Base-by-base conservation (phyloP, 1,140 invertebrate species). In the Drosophila seguyi region DNA sequence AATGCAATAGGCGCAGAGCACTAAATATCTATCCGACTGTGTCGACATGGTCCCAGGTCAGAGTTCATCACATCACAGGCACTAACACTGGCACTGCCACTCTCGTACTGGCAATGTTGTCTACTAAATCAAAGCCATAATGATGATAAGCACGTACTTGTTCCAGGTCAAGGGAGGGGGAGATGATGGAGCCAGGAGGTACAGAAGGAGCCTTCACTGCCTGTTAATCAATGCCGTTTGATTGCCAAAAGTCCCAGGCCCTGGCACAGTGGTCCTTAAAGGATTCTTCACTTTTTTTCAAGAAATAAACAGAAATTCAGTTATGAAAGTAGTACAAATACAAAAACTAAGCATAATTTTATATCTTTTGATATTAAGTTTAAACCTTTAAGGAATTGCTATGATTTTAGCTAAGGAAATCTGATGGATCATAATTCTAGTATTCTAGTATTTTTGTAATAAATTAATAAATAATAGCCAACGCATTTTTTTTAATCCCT, bases 141-240 rank as follows among this genome's bases (percentile, higher is more conserved):
- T 88, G 84, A 88, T 88, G 80, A 88, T 87, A 83, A 88, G 80
- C 84, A 87, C 84, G 84, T 88, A 84, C 67, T 72, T 72, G 61
- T 38, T 14, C 20, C 52, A 36, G 34, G 34, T 60, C 61, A 56
- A 4, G 25, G 25, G 25, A 25, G 25, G 25, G 22, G 6, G 44
- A 44, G 14, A 6, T 38, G 34, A 25, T 63, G 14, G 4, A 58
- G 27, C 25, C 39, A 58, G 25, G 25, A 20, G 31, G 34, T 34
- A 61, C 27, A 52, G n/a, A 11, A 22, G 36, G 20, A 62, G 36
- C 34, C 47, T 62, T 18, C n/a, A 52, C 62, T 73, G 61, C 48
- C 75, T 83, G 84, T 84, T 88, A 88, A 88, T 88, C 84, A 88
- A 90, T 81, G 84, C 63, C 73, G 74, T 88, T 90, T 88, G 80